Evolutionary conservation across 2,888 invertebrate species (phyloP).

Genomic region (Lordiphosa fenestrarum): DNA sequence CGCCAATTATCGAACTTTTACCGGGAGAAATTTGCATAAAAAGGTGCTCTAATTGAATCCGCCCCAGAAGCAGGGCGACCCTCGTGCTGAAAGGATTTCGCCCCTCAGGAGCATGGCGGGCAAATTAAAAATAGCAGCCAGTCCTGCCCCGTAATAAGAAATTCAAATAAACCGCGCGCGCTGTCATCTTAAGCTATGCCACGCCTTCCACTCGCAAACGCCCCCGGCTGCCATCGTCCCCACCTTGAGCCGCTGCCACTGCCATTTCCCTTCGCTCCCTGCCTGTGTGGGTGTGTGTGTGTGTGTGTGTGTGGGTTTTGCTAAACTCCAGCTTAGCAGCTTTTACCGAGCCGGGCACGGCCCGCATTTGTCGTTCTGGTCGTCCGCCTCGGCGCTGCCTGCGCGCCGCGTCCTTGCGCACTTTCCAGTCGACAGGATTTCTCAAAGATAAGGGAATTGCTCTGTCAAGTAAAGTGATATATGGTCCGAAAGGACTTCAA

Average conservation of each 20-base stretch:
- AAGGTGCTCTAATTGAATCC: slow-evolving; percentile 71
- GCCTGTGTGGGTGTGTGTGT: slow-evolving; percentile 18
- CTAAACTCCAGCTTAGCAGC: slow-evolving; percentile 76
- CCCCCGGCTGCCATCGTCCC: slow-evolving; percentile 38
- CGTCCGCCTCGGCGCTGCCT: slow-evolving; percentile 20
- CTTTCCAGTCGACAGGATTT: slow-evolving; percentile 80
- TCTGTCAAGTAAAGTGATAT: slow-evolving; percentile 86
- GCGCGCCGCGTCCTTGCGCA: slow-evolving; percentile 68
- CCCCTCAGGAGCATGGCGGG: slow-evolving; percentile 33
- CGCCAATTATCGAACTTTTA: slow-evolving; percentile 79
- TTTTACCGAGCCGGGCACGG: slow-evolving; percentile 37
- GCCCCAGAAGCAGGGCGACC: slow-evolving; percentile 21
- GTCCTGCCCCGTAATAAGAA: slow-evolving; percentile 62
- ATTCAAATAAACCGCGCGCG: slow-evolving; percentile 77
- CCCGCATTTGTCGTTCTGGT: slow-evolving; percentile 65
- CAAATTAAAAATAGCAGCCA: slow-evolving; percentile 47
- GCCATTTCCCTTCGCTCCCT: slow-evolving; percentile 14
- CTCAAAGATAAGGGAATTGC: slow-evolving; percentile 84
- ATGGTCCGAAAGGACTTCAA: slow-evolving; percentile 84
- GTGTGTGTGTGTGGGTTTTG: slow-evolving; percentile 59
- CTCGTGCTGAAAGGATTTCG: slow-evolving; percentile 56
- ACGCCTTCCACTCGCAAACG: slow-evolving; percentile 63
- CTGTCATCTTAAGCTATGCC: slow-evolving; percentile 77
- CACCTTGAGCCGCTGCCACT: not conserved
- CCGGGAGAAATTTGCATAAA: slow-evolving; percentile 66